Percentiles rank a stretch among this genome's conserved stretches.
Conservation (phyloP, 2,797 vertebrate species). For the Sebastes jordani region DNA sequence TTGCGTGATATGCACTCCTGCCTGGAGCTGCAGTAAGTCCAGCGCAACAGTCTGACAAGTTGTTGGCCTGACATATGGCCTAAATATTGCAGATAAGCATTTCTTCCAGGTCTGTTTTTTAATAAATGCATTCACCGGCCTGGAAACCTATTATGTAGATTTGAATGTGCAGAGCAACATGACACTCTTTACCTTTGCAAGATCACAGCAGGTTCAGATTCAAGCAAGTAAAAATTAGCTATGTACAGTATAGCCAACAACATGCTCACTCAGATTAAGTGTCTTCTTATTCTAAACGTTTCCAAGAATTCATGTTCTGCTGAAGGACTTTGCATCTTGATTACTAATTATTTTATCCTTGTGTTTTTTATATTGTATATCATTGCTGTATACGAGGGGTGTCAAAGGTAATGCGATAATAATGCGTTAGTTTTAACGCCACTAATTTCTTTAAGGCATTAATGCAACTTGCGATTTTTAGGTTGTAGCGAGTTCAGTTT, state of each 20-base stretch:
- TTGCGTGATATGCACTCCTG: slow-evolving; percentile 23
- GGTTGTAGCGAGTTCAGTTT: too few relatives aligned
- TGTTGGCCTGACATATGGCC: slow-evolving; percentile 24
- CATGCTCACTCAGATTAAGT: neutral
- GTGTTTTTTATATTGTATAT: neutral
- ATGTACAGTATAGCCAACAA: too few relatives aligned
- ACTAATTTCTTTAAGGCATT: too few relatives aligned
- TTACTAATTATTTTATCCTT: neutral
- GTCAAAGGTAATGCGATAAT: too few relatives aligned
- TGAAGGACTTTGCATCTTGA: neutral
- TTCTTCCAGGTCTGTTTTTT: slow-evolving; percentile 23
- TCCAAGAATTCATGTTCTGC: neutral
- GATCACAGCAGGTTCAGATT: neutral
- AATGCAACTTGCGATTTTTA: too few relatives aligned
- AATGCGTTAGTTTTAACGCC: too few relatives aligned
- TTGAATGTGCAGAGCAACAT: neutral
- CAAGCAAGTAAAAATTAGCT: neutral
- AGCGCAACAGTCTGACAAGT: slow-evolving; percentile 15
- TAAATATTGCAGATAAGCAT: slow-evolving; percentile 35
- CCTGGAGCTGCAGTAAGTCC: slow-evolving; percentile 29
- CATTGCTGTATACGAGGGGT: neutral
- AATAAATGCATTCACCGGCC: slow-evolving; percentile 14
- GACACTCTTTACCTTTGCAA: neutral
- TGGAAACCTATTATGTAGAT: slow-evolving; percentile 18
- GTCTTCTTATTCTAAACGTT: neutral